Percentiles rank a stretch among this genome's conserved stretches.
phyloP scores from a whole-genome alignment of 1,140 invertebrate species.

The Scylla paramamosain region DNA sequence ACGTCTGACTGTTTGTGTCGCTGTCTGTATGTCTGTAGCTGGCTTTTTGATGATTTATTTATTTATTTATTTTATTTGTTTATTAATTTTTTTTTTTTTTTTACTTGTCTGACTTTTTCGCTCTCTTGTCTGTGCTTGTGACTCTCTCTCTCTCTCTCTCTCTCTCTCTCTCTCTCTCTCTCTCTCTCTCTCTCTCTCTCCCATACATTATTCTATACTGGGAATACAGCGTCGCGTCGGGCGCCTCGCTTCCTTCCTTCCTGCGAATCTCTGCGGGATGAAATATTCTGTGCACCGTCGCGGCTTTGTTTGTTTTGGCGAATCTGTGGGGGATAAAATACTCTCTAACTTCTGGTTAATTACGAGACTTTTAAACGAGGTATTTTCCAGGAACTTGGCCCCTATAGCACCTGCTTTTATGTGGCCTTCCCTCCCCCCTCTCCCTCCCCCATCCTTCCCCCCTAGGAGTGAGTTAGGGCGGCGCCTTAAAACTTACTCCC shows the following conservation, averaged over 20 bases:
- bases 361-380: conserved; percentile 12
- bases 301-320: not conserved
- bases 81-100: not conserved
- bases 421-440: not conserved
- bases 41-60: not conserved
- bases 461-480: not conserved
- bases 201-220: too few relatives aligned
- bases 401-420: not conserved
- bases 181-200: not conserved
- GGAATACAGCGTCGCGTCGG: too few relatives aligned
- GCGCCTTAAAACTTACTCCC: not conserved
- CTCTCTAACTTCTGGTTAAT: not conserved
- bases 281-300: not conserved
- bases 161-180: not conserved
- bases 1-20: not conserved
- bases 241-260: not conserved
- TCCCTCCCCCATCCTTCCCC: not conserved
- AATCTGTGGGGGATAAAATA: not conserved
- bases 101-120: not conserved
- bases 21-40: not conserved
- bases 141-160: not conserved
- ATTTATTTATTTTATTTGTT: not conserved
- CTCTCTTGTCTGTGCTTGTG: not conserved
- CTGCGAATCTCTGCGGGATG: not conserved
- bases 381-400: conserved; percentile 3